These are phyloP conservation scores for Thereva unica DNA, from an alignment of 2,888 invertebrate species.

Conservation along the genomic window DNA sequence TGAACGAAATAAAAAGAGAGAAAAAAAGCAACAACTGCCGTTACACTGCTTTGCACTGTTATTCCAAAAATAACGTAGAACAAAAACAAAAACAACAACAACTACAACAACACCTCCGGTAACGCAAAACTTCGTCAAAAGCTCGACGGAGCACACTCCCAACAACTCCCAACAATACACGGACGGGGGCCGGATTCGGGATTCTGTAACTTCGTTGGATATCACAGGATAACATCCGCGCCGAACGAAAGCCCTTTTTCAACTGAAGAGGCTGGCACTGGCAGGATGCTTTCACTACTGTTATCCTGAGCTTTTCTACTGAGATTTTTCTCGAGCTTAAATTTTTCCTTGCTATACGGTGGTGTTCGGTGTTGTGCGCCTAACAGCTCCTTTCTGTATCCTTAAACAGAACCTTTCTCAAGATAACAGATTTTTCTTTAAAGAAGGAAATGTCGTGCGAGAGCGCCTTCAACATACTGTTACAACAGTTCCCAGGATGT, in stretches of 20 bases:
- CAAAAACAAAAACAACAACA: constrained; percentile 3
- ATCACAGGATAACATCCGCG: constrained; percentile 17
- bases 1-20: constrained; percentile 5
- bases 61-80: not conserved
- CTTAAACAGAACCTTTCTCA: constrained; percentile 19
- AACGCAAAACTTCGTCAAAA: not conserved
- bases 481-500: constrained; percentile 5
- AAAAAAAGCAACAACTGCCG: not conserved
- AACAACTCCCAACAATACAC: not conserved
- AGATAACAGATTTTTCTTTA: constrained; percentile 9
- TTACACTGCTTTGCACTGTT: not conserved
- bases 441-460: constrained; percentile 4
- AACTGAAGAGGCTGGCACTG: constrained; percentile 26
- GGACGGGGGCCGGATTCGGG: not conserved
- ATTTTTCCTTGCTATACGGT: not conserved
- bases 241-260: not conserved
- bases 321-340: constrained; percentile 29
- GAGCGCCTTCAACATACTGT: not conserved
- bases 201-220: constrained; percentile 1
- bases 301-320: constrained; percentile 21
- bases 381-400: constrained; percentile 21
- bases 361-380: not conserved
- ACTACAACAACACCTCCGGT: not conserved
- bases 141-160: not conserved
- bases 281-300: constrained; percentile 24